Evolutionary conservation across 2,113 vertebrate genomes (phyloP), one percentile per base, ranked within the genome.

Genomic region (Ranitomeya imitator): DNA sequence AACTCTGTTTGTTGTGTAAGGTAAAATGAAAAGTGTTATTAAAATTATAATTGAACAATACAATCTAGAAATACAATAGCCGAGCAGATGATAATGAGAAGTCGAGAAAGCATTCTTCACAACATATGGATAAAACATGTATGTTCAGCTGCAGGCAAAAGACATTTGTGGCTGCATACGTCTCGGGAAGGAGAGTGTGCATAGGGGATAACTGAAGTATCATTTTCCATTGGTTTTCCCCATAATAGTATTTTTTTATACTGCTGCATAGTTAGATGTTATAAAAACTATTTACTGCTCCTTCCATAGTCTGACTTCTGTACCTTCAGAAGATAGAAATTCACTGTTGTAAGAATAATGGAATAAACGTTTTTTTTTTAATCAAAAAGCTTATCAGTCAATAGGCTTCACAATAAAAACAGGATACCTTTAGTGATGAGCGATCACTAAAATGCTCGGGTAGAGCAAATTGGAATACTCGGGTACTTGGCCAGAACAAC

Each of bases 1-100:
- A 54, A 83, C 69, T 83, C 81, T 83, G 45, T 83, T 83, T 83
- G 79, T 60, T 31, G 61, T 69, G n/a, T 83, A 54, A 83, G 26
- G 19, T 52, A 54, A 83, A 61, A 18, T 63, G 15, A 82, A 83
- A 69, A 54, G 8, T 23, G 8, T 63, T 82, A 63, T 63, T 45
- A 60, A 83, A 51, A 67, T 65, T 83, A 23, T 83, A n/a, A 51
- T 83, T 65, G 14, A 31, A 60, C 4, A n/a, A 7, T 12, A 80
- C 11, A 19, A 31, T 82, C 26, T 21, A 45, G 31, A 61, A 61
- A 63, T 65, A 45, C 1, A 11, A 82, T 65, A 13, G n/a, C 23
- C 2, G 2, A 59, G 54, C 55, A 60, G n/a, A 57, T 79, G 19
- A 16, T 80, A 54, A 78, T 37, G 57, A 26, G 23, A 55, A 57